Base-by-base conservation (phyloP, 2,797 vertebrate species). In the Okamejei kenojei region DNA sequence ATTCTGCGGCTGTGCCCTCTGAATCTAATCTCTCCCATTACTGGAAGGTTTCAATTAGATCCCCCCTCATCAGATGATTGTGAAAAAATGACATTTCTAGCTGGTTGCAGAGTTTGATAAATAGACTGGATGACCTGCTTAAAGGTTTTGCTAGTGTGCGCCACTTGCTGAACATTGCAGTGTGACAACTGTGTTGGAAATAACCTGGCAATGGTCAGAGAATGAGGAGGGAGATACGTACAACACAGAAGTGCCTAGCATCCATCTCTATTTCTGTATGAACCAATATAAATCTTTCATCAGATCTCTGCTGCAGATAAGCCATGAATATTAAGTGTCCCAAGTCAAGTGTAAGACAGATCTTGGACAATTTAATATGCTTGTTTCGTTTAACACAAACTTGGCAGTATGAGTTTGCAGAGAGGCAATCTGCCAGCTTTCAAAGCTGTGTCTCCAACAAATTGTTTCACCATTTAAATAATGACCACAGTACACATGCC, bases 331-430 rank as follows among this genome's bases (percentile, higher is more conserved):
- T 29, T 54, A 92, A 92, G 73, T 76, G 26, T 45, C 10, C 71
- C 13, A 76, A 76, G 29, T 15, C 38, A 92, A 17, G 71, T 74
- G 63, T 35, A 73, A 45, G 26, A 23, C 45, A 76, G 38, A 92
- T 92, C 76, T 92, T n/a, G 45, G 90, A 54, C 35, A 54, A 29
- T 92, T 74, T 92, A 74, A 74, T 92, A 26, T 88, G 84, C 61
- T 38, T 65, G 13, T 65, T 61, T 63, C 58, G 17, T 63, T 86
- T 86, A 54, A 74, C 65, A 91, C 71, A 26, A 91, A 54, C 38
- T 65, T 45, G 90, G 32, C 65, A 73, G 68, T 63, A 54, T 8
- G 71, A 92, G 26, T 19, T 54, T n/a, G 29, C 13, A 91, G 35
- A 58, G 61, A 35, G 13, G 58, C 4, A 26, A 74, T 61, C 19